Evolutionary conservation across 2,888 invertebrate genomes (phyloP).

Genomic region (Drosophila neonasuta): DNA sequence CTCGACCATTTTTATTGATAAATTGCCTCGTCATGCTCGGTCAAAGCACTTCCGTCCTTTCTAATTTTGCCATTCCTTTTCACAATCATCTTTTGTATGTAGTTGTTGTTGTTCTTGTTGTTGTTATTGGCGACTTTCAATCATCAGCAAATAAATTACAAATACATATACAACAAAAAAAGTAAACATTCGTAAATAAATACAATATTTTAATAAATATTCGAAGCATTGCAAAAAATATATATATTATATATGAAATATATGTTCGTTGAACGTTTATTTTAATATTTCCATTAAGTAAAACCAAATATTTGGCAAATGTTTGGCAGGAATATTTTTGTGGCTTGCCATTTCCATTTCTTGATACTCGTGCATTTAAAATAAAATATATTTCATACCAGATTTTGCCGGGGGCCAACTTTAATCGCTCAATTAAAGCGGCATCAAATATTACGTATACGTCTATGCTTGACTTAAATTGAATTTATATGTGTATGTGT

Average conservation of each 20-base stretch:
- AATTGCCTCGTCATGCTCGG: slow-evolving; percentile 47
- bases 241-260: not conserved
- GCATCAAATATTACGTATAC: slow-evolving; percentile 50
- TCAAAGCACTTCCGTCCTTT: slow-evolving; percentile 50
- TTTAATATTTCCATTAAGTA: slow-evolving; percentile 1
- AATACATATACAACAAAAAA: slow-evolving; percentile 6
- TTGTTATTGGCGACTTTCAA: not conserved
- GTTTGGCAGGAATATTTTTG: slow-evolving; percentile 15
- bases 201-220: not conserved
- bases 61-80: slow-evolving; percentile 31
- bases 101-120: not conserved
- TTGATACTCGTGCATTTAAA: not conserved
- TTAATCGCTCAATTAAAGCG: slow-evolving; percentile 61
- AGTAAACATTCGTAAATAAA: not conserved
- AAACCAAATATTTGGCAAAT: slow-evolving; percentile 1
- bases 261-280: not conserved
- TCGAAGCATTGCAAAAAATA: not conserved
- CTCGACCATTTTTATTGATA: slow-evolving; percentile 55
- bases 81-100: not conserved
- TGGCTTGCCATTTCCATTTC: not conserved
- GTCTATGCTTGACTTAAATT: slow-evolving; percentile 23
- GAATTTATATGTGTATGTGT: slow-evolving; percentile 32
- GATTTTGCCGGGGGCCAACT: slow-evolving; percentile 9
- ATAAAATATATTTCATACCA: not conserved
- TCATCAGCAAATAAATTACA: slow-evolving; percentile 1